Conservation (phyloP, 1,140 invertebrate genomes). For the Drosophila ficusphila region DNA sequence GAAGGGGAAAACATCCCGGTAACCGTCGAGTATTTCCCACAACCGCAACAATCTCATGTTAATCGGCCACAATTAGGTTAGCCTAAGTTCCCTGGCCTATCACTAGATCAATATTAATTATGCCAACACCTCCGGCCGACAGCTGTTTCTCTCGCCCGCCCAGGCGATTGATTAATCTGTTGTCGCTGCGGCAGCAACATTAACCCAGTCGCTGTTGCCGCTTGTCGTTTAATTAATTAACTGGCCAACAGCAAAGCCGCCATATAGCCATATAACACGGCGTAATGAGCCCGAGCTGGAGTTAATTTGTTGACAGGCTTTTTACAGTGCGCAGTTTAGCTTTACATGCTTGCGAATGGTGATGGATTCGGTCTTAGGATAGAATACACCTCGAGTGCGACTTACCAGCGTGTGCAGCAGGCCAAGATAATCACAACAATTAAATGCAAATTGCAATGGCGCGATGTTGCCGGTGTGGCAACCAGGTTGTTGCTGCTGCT, state of each 20-base stretch:
- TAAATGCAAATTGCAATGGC: slow-evolving; percentile 82
- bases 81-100: slow-evolving; percentile 37
- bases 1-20: slow-evolving; percentile 1
- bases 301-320: slow-evolving; percentile 78
- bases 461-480: slow-evolving; percentile 49
- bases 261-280: slow-evolving; percentile 19
- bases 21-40: background rate
- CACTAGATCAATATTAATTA: slow-evolving; percentile 78
- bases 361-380: slow-evolving; percentile 55
- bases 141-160: slow-evolving; percentile 31
- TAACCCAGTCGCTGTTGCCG: slow-evolving; percentile 45
- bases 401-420: slow-evolving; percentile 82
- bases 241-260: slow-evolving; percentile 46
- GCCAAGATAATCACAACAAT: slow-evolving; percentile 84
- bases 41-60: slow-evolving; percentile 22
- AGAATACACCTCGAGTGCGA: slow-evolving; percentile 18
- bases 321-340: slow-evolving; percentile 63
- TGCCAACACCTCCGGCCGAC: slow-evolving; percentile 72
- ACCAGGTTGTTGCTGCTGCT: slow-evolving; percentile 44
- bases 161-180: slow-evolving; percentile 72
- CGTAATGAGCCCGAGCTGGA: slow-evolving; percentile 52
- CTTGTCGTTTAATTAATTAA: slow-evolving; percentile 79
- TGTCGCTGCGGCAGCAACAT: slow-evolving; percentile 36
- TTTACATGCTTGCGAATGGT: slow-evolving; percentile 61
- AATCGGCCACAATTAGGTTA: slow-evolving; percentile 46